Evolutionary conservation across 1,140 invertebrate species (phyloP), one percentile per base, ranked within the genome.

Genomic region (Sminthurinus signatus): DNA sequence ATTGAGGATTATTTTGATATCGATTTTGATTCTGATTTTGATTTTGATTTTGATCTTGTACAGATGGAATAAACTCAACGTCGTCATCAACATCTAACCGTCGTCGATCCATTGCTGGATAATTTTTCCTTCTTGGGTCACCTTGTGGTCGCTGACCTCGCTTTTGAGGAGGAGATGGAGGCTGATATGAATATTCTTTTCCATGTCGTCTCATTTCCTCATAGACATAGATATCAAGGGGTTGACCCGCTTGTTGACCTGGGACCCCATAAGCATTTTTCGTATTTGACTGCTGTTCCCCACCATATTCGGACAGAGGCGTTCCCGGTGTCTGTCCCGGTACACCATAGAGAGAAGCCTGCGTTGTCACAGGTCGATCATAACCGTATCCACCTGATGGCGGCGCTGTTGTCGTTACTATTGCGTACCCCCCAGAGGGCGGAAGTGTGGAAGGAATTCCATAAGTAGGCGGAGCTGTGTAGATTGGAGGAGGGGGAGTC

Each of bases 241-340:
- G 54, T 23, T 56, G 19, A 14, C 54, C 54, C 3, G 54, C 5
- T 21, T 10, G 5, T 15, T 56, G 54, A 17, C 54, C 54, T 12
- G 54, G 54, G 12, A 56, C 54, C 4, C 54, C 54, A 42, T 56
- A 56, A 27, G 36, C 14, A 48, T 19, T 28, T 27, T 5, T 8
- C 23, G 27, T 23, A 29, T 14, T 10, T 48, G 17, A n/a, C n/a
- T 19, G 23, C 44, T 48, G 44, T 48, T 25, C 5, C 5, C 44
- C 17, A 25, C 23, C 36, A 36, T 36, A 56, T 3, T 32, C 15
- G 2, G 14, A 10, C 29, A 56, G 28, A 4, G 54, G 54, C 51
- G 12, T 14, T 14, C 51, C 51, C 4, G 51, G 5, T 10, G 51
- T 21, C 14, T 54, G 51, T 27, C 51, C 51, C 4, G 51, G 51